Percentiles rank a stretch among this genome's conserved stretches.
phyloP scores from a whole-genome alignment of 2,797 vertebrate genomes.

The Poecile montanus region DNA sequence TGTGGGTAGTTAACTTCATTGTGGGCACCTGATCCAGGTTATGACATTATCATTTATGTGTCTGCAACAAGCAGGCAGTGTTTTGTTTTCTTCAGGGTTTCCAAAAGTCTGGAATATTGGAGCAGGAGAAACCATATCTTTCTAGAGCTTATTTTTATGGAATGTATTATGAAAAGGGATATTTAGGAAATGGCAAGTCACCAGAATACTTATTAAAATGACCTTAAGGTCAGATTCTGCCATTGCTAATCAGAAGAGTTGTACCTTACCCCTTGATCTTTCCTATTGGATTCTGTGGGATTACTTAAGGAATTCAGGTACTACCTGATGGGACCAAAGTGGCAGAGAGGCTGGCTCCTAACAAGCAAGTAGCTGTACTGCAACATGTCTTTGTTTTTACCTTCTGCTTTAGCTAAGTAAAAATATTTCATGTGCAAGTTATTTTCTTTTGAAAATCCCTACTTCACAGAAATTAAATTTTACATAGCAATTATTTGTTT shows the following conservation, averaged over 20 bases:
- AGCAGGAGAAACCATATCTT: background rate
- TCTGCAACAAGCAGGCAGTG: background rate
- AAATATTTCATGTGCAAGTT: background rate
- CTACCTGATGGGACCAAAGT: constrained; percentile 9
- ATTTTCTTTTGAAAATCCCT: background rate
- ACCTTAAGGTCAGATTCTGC: constrained; percentile 62
- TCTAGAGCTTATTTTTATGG: constrained; percentile 51
- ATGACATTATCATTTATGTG: background rate
- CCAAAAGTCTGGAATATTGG: constrained; percentile 9
- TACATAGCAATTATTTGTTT: background rate
- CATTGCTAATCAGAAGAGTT: constrained; percentile 56
- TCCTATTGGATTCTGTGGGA: constrained; percentile 16
- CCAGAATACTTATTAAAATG: constrained; percentile 60
- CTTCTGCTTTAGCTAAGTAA: background rate
- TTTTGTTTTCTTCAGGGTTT: constrained; percentile 1
- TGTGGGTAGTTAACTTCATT: background rate
- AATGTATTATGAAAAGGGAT: constrained; percentile 22
- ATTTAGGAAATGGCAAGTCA: constrained; percentile 43
- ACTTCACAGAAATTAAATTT: background rate
- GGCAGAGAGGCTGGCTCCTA: background rate
- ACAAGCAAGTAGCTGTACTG: background rate
- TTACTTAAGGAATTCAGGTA: constrained; percentile 44
- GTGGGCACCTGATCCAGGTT: background rate
- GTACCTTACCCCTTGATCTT: constrained; percentile 48
- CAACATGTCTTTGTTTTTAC: background rate